Percentiles rank a stretch among this genome's conserved stretches.
phyloP scores from a whole-genome alignment of 2,113 vertebrate genomes.

The Zingel zingel region DNA sequence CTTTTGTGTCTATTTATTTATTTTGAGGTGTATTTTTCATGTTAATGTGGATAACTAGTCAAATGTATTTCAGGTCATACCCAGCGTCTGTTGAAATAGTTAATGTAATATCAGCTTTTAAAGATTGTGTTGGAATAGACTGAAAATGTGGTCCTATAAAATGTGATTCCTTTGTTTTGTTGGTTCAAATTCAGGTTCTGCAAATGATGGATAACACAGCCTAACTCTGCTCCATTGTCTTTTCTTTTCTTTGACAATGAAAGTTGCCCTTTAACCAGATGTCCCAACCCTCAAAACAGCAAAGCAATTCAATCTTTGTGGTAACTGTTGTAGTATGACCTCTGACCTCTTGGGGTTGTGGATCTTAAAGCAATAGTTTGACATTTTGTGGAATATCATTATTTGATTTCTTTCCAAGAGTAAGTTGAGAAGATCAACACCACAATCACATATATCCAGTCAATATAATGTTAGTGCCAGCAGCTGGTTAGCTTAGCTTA shows the following conservation, averaged over 20 bases:
- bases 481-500: no score
- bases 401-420: neutral
- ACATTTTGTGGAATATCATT: neutral
- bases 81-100: neutral
- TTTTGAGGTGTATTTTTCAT: neutral
- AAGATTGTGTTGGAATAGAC: neutral
- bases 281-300: neutral
- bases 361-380: neutral
- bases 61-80: neutral
- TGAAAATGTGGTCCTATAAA: neutral
- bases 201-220: neutral
- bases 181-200: slow-evolving; percentile 6
- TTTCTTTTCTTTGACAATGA: neutral
- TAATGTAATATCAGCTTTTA: neutral
- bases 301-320: neutral
- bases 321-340: neutral
- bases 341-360: neutral
- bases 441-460: neutral
- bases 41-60: neutral
- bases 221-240: neutral
- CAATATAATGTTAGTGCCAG: neutral
- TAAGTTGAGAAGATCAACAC: no score
- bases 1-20: neutral
- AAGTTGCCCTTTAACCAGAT: slow-evolving; percentile 14
- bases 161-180: slow-evolving; percentile 1